A percentile compares a stretch with the other conserved stretches of the same genome.
phyloP scores from a whole-genome alignment of 2,113 vertebrate species.

The Leucosticte australis region DNA sequence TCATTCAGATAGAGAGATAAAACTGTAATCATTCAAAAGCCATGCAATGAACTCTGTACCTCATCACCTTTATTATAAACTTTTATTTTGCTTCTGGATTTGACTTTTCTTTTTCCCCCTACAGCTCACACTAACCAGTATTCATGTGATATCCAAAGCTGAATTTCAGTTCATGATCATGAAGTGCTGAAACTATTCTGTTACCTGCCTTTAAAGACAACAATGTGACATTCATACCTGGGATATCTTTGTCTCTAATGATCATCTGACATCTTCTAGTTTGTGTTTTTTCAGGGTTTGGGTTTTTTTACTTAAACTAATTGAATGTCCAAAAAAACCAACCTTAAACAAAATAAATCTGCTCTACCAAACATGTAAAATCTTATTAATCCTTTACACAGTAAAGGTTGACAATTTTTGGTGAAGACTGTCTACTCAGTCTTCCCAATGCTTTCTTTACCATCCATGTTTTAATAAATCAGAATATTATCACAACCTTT shows the following conservation, averaged over 20 bases:
- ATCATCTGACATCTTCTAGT: neutral
- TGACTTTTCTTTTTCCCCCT: neutral
- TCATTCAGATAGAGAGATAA: neutral
- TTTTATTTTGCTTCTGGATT: neutral
- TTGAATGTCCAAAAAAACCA: neutral
- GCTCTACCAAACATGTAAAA: neutral
- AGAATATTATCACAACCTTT: neutral
- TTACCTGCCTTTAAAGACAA: neutral
- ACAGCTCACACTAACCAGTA: neutral
- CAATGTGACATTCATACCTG: neutral
- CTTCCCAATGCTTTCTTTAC: neutral
- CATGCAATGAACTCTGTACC: neutral
- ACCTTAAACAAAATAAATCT: neutral
- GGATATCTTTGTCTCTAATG: neutral
- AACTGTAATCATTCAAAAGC: neutral
- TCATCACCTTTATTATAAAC: neutral
- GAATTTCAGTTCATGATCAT: neutral
- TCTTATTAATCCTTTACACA: neutral
- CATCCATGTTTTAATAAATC: neutral
- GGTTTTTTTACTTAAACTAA: neutral
- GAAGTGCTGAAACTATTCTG: neutral
- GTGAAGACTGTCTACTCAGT: neutral
- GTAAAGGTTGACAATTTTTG: neutral
- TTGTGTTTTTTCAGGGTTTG: neutral
- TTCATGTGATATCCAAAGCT: neutral